These are phyloP conservation scores for Condylostylus longicornis DNA, from an alignment of 1,140 invertebrate genomes.

Conservation along the genomic window DNA sequence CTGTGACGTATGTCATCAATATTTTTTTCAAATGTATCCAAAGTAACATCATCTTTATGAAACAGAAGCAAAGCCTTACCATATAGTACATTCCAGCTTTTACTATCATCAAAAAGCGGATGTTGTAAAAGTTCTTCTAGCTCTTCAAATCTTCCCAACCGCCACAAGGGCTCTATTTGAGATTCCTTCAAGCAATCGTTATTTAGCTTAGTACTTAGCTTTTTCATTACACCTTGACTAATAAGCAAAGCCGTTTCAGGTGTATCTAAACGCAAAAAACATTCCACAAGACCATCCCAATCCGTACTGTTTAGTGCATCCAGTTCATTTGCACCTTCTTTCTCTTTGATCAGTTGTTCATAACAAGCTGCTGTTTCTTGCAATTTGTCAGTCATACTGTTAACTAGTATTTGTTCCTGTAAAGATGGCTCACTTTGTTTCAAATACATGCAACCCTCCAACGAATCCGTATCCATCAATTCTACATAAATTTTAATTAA, in stretches of 20 bases:
- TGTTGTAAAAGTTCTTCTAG: constrained; percentile 45
- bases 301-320: no score
- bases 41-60: constrained; percentile 26
- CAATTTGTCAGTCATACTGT: constrained; percentile 54
- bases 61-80: constrained; percentile 43
- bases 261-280: constrained; percentile 58
- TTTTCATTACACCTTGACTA: constrained; percentile 39
- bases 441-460: constrained; percentile 52
- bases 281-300: no score
- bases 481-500: constrained; percentile 58
- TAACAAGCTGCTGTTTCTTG: constrained; percentile 63
- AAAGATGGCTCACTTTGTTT: constrained; percentile 49
- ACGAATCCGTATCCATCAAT: constrained; percentile 59
- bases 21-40: constrained; percentile 26
- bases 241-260: constrained; percentile 58
- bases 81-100: constrained; percentile 45
- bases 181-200: constrained; percentile 41
- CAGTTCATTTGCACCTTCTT: constrained; percentile 23
- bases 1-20: constrained; percentile 37
- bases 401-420: constrained; percentile 52
- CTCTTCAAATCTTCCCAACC: constrained; percentile 64
- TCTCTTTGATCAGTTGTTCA: constrained; percentile 47
- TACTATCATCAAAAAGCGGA: constrained; percentile 33
- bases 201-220: constrained; percentile 31
- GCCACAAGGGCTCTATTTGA: constrained; percentile 75